Conservation (phyloP, 2,888 invertebrate species). For the Chirona hameri region DNA sequence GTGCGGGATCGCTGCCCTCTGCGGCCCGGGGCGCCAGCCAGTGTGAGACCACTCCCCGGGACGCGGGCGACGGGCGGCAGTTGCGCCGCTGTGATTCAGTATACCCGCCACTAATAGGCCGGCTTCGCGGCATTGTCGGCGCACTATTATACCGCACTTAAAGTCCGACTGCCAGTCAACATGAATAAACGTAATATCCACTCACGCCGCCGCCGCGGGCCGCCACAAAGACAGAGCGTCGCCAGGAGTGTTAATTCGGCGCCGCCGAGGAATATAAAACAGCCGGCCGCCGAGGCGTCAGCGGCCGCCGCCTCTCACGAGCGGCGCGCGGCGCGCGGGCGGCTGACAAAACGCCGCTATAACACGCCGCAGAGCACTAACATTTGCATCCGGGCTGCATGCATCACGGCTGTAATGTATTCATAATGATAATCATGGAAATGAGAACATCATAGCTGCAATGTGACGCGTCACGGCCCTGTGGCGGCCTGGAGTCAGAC, state of each 20-base stretch:
- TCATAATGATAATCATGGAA: conserved; percentile 4
- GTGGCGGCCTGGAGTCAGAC: background rate
- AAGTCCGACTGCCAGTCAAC: background rate
- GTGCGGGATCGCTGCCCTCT: no score
- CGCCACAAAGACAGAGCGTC: background rate
- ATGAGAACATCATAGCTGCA: background rate
- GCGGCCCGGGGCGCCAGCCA: no score
- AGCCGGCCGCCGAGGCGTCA: background rate
- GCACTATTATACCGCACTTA: background rate
- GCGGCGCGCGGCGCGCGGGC: background rate
- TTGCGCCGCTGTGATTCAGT: background rate
- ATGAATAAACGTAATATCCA: conserved; percentile 26
- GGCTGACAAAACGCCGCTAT: background rate
- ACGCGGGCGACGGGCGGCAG: background rate
- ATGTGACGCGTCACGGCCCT: background rate
- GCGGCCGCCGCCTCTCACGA: background rate
- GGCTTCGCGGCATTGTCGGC: background rate
- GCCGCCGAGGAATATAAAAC: background rate
- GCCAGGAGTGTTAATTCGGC: background rate
- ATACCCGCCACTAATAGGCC: background rate
- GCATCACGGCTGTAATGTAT: background rate
- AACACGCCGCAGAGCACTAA: background rate
- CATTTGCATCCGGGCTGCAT: background rate
- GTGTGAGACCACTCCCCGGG: background rate
- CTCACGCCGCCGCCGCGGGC: background rate